A percentile compares a stretch with the other conserved stretches of the same genome.
Conservation (phyloP, 2,797 vertebrate species). For the Forpus xanthops region DNA sequence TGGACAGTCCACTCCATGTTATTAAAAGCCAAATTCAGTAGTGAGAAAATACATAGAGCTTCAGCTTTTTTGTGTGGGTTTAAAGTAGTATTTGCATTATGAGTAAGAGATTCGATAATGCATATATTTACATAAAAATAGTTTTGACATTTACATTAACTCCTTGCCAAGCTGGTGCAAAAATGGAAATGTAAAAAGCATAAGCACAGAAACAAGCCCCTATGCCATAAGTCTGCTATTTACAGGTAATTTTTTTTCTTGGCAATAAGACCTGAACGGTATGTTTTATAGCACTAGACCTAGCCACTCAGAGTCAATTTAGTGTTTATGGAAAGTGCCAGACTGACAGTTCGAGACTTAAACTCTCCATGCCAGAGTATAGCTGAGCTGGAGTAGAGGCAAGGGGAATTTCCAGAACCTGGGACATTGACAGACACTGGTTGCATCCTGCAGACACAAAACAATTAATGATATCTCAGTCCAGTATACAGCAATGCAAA, state of each 20-base stretch:
- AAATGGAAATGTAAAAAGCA: conserved; percentile 58
- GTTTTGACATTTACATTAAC: conserved; percentile 46
- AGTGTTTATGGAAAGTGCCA: conserved; percentile 46
- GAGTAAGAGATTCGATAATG: conserved; percentile 63
- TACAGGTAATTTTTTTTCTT: conserved; percentile 47
- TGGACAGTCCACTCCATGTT: conserved; percentile 49
- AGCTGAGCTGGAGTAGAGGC: background rate
- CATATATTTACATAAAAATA: conserved; percentile 71
- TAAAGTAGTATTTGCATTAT: conserved; percentile 65
- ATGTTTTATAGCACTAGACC: conserved; percentile 52
- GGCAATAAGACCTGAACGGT: conserved; percentile 31
- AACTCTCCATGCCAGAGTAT: background rate
- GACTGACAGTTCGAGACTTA: conserved; percentile 32
- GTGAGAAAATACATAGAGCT: conserved; percentile 65
- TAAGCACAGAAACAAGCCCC: conserved; percentile 32
- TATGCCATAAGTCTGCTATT: conserved; percentile 24
- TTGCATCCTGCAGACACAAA: background rate
- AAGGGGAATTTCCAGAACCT: background rate
- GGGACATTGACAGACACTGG: background rate
- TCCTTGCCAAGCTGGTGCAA: conserved; percentile 49
- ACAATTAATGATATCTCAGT: background rate
- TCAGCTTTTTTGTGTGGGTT: conserved; percentile 57
- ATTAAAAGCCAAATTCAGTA: conserved; percentile 66
- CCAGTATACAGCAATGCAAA: fast-evolving
- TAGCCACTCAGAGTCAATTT: conserved; percentile 49